phyloP scores from a whole-genome alignment of 2,888 invertebrate species.

The Octodonta nipae region DNA sequence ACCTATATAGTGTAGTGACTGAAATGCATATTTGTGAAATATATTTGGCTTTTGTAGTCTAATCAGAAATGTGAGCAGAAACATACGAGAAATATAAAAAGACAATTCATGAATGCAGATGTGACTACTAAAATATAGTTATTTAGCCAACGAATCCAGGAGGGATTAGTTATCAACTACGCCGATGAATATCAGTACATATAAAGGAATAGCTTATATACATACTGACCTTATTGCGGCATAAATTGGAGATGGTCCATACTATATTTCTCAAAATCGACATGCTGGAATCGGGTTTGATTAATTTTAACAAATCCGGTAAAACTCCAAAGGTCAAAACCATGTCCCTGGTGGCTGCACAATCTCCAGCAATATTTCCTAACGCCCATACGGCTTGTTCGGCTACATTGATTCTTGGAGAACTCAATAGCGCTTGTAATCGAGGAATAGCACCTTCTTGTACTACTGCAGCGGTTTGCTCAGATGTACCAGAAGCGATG shows the following conservation, averaged over 20 bases:
- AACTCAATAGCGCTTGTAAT: conserved; percentile 58
- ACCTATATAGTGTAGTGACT: too few species aligned
- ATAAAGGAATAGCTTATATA: not conserved
- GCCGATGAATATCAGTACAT: not conserved
- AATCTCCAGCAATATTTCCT: conserved; percentile 95
- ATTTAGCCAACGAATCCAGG: too few species aligned
- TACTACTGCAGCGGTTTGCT: conserved; percentile 80
- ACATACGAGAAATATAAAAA: too few species aligned
- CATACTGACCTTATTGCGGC: conserved; percentile 59
- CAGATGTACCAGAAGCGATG: conserved; percentile 86
- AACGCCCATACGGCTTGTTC: conserved; percentile 97
- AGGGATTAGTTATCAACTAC: too few species aligned
- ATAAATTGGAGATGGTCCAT: conserved; percentile 88
- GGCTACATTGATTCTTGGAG: conserved; percentile 54
- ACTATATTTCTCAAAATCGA: conserved; percentile 69
- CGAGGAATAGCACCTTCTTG: conserved; percentile 74
- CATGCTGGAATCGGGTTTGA: conserved; percentile 46
- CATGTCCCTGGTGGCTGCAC: conserved; percentile 63
- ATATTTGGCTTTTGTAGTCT: too few species aligned
- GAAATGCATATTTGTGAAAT: too few species aligned
- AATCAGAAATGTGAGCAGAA: too few species aligned
- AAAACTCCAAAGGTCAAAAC: conserved; percentile 63
- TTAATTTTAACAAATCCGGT: conserved; percentile 53
- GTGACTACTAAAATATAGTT: too few species aligned
- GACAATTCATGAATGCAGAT: too few species aligned